phyloP scores from a whole-genome alignment of 2,888 invertebrate species.

The Argynnis bischoffii region DNA sequence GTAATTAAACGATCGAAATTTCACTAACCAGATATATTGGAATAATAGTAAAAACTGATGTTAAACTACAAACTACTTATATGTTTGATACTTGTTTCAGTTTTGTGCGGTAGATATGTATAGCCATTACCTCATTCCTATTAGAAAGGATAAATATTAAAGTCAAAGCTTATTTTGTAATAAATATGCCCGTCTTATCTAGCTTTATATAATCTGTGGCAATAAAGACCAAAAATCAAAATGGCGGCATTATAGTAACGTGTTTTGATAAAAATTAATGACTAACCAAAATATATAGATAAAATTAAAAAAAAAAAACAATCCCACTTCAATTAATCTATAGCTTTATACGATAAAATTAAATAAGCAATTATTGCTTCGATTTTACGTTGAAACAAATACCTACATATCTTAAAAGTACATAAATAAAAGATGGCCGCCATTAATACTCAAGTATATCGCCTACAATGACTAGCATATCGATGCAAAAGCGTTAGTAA shows the following conservation, averaged over 20 bases:
- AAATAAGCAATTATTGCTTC: neutral
- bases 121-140: too few species aligned
- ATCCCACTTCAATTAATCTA: too few species aligned
- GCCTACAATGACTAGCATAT: slow-evolving; percentile 55
- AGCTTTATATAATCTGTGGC: slow-evolving; percentile 5
- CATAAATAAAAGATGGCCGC: slow-evolving; percentile 11
- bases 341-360: neutral
- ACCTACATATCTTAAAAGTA: neutral
- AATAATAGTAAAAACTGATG: too few species aligned
- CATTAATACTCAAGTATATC: slow-evolving; percentile 3
- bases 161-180: slow-evolving; percentile 22
- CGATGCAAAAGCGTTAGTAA: slow-evolving; percentile 52
- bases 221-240: slow-evolving; percentile 3
- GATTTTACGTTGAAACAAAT: neutral
- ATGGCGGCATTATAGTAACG: neutral
- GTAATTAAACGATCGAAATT: neutral
- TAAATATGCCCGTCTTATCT: neutral
- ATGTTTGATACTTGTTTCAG: neutral
- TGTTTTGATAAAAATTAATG: neutral
- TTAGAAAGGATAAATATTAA: too few species aligned
- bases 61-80: too few species aligned
- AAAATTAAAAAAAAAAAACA: too few species aligned
- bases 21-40: neutral
- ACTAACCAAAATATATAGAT: neutral
- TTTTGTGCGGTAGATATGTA: slow-evolving; percentile 56